Conservation (phyloP, 2,888 invertebrate genomes). For the Leptura quadrifasciata region DNA sequence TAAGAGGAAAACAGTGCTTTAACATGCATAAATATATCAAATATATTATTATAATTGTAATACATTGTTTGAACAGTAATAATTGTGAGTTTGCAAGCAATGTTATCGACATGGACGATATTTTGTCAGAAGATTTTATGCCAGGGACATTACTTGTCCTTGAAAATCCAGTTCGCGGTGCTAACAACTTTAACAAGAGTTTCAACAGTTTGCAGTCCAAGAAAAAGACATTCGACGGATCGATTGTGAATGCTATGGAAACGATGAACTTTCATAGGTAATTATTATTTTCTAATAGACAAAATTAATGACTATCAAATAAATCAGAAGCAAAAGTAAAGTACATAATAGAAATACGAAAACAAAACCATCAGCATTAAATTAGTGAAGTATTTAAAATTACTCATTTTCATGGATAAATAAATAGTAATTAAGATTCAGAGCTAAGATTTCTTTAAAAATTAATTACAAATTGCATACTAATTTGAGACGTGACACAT, state of each 20-base stretch:
- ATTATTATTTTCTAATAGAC: slow-evolving; percentile 8
- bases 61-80: slow-evolving; percentile 1
- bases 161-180: slow-evolving; percentile 67
- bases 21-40: background rate
- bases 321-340: too few relatives aligned
- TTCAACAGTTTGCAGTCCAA: slow-evolving; percentile 9
- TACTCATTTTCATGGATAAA: too few relatives aligned
- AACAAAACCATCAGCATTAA: too few relatives aligned
- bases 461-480: too few relatives aligned
- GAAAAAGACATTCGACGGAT: slow-evolving; percentile 73
- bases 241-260: slow-evolving; percentile 78
- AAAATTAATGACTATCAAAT: background rate
- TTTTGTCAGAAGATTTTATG: slow-evolving; percentile 82
- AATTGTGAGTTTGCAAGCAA: slow-evolving; percentile 44
- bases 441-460: too few relatives aligned
- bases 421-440: too few relatives aligned
- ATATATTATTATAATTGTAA: slow-evolving; percentile 5
- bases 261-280: slow-evolving; percentile 84
- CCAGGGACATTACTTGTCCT: slow-evolving; percentile 80
- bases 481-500: too few relatives aligned
- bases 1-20: background rate
- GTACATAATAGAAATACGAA: too few relatives aligned
- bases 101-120: slow-evolving; percentile 78
- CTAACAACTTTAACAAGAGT: slow-evolving; percentile 50
- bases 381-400: too few relatives aligned